phyloP scores from a whole-genome alignment of 2,888 invertebrate species.

The Ochropleura plecta region DNA sequence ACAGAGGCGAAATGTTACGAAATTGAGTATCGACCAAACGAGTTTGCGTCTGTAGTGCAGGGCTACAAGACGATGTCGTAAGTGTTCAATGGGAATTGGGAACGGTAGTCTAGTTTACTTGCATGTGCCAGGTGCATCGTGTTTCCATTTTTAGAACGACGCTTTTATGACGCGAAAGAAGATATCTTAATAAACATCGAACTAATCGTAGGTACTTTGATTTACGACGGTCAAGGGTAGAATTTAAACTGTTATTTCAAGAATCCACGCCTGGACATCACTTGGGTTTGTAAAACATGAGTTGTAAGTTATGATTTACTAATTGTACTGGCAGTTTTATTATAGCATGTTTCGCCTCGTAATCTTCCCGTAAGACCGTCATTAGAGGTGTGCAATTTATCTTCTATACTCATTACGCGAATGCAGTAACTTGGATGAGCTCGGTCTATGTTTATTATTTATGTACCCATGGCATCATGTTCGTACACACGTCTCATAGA shows the following conservation, averaged over 20 bases:
- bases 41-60: constrained; percentile 73
- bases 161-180: constrained; percentile 29
- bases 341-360: constrained; percentile 46
- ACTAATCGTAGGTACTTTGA: constrained; percentile 36
- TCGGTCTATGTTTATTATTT: constrained; percentile 52
- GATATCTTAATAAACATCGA: constrained; percentile 47
- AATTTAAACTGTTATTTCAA: constrained; percentile 39
- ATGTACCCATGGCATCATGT: constrained; percentile 39
- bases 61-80: constrained; percentile 68
- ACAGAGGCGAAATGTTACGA: constrained; percentile 86
- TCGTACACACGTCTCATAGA: constrained; percentile 15
- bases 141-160: constrained; percentile 48
- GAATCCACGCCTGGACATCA: constrained; percentile 7
- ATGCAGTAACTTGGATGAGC: constrained; percentile 59
- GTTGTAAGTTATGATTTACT: constrained; percentile 54
- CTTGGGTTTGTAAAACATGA: constrained; percentile 33
- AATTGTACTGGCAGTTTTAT: constrained; percentile 61
- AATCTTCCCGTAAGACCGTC: constrained; percentile 60
- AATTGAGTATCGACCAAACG: constrained; percentile 83
- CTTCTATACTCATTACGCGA: constrained; percentile 62
- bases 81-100: constrained; percentile 71
- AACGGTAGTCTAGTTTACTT: constrained; percentile 67
- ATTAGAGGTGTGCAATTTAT: constrained; percentile 66
- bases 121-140: constrained; percentile 55
- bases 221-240: constrained; percentile 53